Conservation (phyloP, 2,113 vertebrate genomes). For the Galeopterus variegatus region DNA sequence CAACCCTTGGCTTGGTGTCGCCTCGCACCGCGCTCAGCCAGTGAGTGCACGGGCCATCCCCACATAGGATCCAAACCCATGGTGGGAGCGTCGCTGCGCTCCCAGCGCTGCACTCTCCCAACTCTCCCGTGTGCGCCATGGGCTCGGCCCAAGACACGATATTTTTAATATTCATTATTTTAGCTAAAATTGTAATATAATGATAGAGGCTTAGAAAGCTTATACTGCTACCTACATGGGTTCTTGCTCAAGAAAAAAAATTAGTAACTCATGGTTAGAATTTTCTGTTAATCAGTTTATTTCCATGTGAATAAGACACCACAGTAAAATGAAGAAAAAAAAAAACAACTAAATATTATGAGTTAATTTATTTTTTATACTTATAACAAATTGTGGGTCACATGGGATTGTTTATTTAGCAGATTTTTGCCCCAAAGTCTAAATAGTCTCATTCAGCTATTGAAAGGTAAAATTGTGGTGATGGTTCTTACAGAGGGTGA, state of each 20-base stretch:
- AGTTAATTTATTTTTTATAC: neutral
- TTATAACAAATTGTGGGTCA: neutral
- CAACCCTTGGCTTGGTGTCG: too few relatives aligned
- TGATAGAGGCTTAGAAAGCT: neutral
- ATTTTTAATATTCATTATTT: conserved; percentile 45
- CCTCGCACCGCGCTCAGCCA: too few relatives aligned
- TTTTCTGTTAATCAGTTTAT: conserved; percentile 37
- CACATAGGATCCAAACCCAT: too few relatives aligned
- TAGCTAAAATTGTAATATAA: conserved; percentile 4
- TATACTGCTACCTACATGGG: neutral
- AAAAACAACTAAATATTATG: neutral
- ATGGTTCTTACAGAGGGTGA: neutral
- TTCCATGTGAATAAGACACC: neutral
- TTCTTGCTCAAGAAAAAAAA: neutral
- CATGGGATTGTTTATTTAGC: neutral
- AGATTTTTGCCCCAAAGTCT: neutral
- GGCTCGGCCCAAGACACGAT: neutral
- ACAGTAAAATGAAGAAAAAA: neutral
- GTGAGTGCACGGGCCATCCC: too few relatives aligned
- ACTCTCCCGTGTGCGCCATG: too few relatives aligned
- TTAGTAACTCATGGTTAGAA: neutral
- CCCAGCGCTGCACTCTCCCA: too few relatives aligned
- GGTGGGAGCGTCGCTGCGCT: too few relatives aligned
- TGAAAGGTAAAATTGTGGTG: neutral
- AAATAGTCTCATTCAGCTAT: neutral